These are phyloP conservation scores for Ennomos erosarius DNA, from an alignment of 2,888 invertebrate species.

Conservation along the genomic window DNA sequence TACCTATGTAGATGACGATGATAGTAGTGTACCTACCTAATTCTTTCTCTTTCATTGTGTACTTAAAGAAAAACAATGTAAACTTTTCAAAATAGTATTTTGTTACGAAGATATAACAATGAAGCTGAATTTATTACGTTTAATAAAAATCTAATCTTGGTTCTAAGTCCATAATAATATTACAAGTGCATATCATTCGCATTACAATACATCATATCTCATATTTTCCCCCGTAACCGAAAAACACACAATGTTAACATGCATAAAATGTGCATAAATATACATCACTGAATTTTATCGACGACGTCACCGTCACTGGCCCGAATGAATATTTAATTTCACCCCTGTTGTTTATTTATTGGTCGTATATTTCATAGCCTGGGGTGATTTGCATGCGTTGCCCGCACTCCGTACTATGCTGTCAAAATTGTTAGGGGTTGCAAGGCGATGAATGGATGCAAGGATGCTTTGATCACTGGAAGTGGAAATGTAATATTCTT, in stretches of 20 bases:
- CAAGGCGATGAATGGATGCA: slow-evolving; percentile 38
- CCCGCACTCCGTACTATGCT: slow-evolving; percentile 47
- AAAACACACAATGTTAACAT: slow-evolving; percentile 31
- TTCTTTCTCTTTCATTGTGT: no score
- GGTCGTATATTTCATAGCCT: slow-evolving; percentile 82
- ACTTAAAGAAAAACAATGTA: no score
- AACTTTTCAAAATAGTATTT: no score
- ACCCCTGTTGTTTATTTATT: slow-evolving; percentile 85
- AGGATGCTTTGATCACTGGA: slow-evolving; percentile 10
- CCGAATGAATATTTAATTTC: slow-evolving; percentile 82
- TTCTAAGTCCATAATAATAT: no score
- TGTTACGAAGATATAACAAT: no score
- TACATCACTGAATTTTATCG: slow-evolving; percentile 37
- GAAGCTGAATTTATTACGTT: no score
- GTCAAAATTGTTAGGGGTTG: slow-evolving; percentile 66
- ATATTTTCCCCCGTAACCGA: slow-evolving; percentile 23
- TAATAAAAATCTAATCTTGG: no score
- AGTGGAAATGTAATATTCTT: background rate
- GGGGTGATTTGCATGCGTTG: slow-evolving; percentile 75
- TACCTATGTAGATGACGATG: no score
- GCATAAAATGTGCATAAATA: slow-evolving; percentile 27
- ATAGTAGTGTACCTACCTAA: no score
- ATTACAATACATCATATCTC: slow-evolving; percentile 3
- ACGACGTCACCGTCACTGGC: slow-evolving; percentile 56
- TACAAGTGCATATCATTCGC: no score